These are phyloP conservation scores for Sebastes hopkinsi DNA, from an alignment of 2,797 vertebrate species.

Conservation along the genomic window DNA sequence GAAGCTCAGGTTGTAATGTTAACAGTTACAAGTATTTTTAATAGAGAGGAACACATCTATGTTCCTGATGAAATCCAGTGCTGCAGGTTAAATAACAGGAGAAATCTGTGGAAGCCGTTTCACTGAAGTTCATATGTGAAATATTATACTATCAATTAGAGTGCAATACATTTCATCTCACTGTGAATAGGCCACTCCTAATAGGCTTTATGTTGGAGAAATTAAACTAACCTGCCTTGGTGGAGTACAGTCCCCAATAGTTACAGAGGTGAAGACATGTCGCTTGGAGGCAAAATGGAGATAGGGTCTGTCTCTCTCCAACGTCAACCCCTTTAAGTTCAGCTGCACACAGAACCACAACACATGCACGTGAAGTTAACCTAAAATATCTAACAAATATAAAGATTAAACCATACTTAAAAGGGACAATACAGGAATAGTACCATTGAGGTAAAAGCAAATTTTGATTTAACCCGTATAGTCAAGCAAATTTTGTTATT, in stretches of 20 bases:
- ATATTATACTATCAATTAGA: not conserved
- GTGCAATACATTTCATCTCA: not conserved
- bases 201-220: not conserved
- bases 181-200: not conserved
- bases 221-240: slow-evolving; percentile 85
- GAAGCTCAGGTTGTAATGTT: not conserved
- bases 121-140: not conserved
- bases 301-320: slow-evolving; percentile 78
- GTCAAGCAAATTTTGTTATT: not conserved
- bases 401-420: not conserved
- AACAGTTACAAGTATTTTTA: not conserved
- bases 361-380: not conserved
- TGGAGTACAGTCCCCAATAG: slow-evolving; percentile 81
- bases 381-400: not conserved
- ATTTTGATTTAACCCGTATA: not conserved
- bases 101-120: not conserved
- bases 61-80: not conserved
- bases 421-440: not conserved
- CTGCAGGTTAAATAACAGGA: not conserved
- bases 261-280: slow-evolving; percentile 87
- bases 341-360: slow-evolving; percentile 80
- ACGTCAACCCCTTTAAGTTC: slow-evolving; percentile 87
- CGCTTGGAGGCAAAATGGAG: slow-evolving; percentile 85
- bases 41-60: not conserved
- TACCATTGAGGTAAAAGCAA: not conserved